Percentiles rank a stretch among this genome's conserved stretches.
Evolutionary conservation across 1,140 invertebrate genomes (phyloP).

Genomic region (Camponotus floridanus): DNA sequence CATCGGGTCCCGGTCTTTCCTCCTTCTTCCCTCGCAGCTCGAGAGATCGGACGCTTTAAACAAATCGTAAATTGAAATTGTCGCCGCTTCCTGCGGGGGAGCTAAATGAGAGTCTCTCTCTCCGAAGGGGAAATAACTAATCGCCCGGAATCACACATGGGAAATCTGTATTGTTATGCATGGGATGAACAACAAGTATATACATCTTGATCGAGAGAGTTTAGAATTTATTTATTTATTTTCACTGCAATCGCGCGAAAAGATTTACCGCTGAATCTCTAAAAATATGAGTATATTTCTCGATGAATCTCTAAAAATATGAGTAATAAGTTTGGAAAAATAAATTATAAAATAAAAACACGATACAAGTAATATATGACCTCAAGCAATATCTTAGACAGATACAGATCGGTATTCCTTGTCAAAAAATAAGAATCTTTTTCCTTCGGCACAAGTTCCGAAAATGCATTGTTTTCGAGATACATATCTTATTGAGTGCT

Average conservation of each 20-base stretch:
- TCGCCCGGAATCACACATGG: conserved; percentile 78
- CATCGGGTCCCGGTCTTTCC: background rate
- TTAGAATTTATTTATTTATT: conserved; percentile 47
- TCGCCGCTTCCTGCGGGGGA: conserved; percentile 82
- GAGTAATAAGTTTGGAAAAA: background rate
- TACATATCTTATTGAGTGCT: background rate
- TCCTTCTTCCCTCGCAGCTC: conserved; percentile 45
- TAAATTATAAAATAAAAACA: conserved; percentile 6
- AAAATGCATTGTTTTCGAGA: too few relatives aligned
- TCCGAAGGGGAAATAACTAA: conserved; percentile 81
- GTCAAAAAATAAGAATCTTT: too few relatives aligned
- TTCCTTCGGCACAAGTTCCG: too few relatives aligned
- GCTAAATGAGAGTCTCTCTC: conserved; percentile 74
- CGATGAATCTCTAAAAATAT: conserved; percentile 13
- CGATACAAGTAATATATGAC: background rate
- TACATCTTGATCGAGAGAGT: conserved; percentile 40
- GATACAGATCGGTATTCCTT: too few relatives aligned
- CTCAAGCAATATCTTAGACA: background rate
- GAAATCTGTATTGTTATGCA: conserved; percentile 76
- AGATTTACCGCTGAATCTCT: conserved; percentile 28
- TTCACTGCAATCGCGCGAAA: background rate
- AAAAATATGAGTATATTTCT: conserved; percentile 18
- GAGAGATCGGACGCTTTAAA: conserved; percentile 76
- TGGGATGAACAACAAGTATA: conserved; percentile 65
- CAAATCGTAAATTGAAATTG: conserved; percentile 85